Evolutionary conservation across 2,888 invertebrate species (phyloP).

Genomic region (Eupithecia tripunctaria): DNA sequence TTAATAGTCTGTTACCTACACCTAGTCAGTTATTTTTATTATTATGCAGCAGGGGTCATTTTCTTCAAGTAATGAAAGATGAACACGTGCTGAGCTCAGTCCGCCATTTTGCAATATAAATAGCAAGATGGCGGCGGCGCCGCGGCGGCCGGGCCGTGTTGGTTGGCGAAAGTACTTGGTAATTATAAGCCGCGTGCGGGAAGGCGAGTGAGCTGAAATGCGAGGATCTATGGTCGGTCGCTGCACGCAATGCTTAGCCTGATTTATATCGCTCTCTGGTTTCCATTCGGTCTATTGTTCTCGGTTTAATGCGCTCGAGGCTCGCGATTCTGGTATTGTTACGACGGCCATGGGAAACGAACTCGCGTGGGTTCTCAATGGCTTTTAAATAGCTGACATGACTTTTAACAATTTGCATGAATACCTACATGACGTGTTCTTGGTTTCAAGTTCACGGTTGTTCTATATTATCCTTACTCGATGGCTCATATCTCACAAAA

Average conservation of each 20-base stretch:
- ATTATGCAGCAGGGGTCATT: constrained; percentile 52
- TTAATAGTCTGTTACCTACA: too few species aligned
- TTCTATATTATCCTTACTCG: background rate
- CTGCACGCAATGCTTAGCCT: constrained; percentile 80
- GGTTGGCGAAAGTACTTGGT: constrained; percentile 82
- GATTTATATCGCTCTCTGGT: constrained; percentile 82
- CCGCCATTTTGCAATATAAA: constrained; percentile 83
- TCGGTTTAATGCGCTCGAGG: constrained; percentile 71
- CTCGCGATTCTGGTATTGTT: constrained; percentile 76
- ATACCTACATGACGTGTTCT: constrained; percentile 38
- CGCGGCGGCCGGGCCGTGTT: constrained; percentile 56
- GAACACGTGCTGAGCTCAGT: constrained; percentile 71
- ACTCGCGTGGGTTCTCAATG: constrained; percentile 64
- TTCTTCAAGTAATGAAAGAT: constrained; percentile 68
- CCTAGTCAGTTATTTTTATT: constrained; percentile 46
- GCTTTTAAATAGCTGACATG: constrained; percentile 59
- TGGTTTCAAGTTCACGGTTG: constrained; percentile 59
- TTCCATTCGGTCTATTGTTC: constrained; percentile 80
- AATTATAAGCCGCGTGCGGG: constrained; percentile 77
- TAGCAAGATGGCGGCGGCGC: constrained; percentile 78
- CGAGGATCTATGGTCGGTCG: constrained; percentile 78
- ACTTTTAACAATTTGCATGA: constrained; percentile 47
- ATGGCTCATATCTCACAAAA: background rate
- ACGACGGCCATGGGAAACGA: constrained; percentile 73
- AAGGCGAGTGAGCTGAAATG: constrained; percentile 74